Evolutionary conservation across 2,888 invertebrate species (phyloP).

Genomic region (Drosophila conformis): DNA sequence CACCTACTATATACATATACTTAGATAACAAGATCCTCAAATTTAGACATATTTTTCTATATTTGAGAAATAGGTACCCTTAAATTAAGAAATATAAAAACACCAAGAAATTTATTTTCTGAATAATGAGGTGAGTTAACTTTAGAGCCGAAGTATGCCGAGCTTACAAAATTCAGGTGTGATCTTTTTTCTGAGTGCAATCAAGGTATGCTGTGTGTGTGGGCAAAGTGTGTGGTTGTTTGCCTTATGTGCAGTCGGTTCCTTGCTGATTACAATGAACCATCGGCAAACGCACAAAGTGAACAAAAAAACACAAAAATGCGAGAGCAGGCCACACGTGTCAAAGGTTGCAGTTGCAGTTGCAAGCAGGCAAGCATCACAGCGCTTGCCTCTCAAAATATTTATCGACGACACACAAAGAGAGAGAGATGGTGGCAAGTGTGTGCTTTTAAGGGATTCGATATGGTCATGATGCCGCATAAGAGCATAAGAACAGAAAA

Average conservation of each 20-base stretch:
- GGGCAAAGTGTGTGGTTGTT: constrained; percentile 14
- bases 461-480: constrained; percentile 63
- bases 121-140: not conserved
- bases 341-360: constrained; percentile 34
- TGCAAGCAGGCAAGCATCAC: constrained; percentile 25
- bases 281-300: constrained; percentile 65
- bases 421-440: not conserved
- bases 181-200: not conserved
- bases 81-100: too few species aligned
- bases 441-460: constrained; percentile 74
- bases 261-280: constrained; percentile 74
- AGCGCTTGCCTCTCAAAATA: constrained; percentile 54
- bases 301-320: constrained; percentile 39
- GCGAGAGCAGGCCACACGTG: constrained; percentile 32
- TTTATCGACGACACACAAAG: constrained; percentile 39
- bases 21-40: too few species aligned
- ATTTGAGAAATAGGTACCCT: too few species aligned
- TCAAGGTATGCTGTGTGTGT: not conserved
- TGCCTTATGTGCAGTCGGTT: constrained; percentile 28
- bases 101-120: not conserved
- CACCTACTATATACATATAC: too few species aligned
- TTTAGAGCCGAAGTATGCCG: not conserved
- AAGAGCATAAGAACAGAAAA: constrained; percentile 36
- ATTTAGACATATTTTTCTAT: too few species aligned
- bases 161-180: too few species aligned